Base-by-base conservation (phyloP, 1,140 invertebrate genomes). In the Mamestra configurata region DNA sequence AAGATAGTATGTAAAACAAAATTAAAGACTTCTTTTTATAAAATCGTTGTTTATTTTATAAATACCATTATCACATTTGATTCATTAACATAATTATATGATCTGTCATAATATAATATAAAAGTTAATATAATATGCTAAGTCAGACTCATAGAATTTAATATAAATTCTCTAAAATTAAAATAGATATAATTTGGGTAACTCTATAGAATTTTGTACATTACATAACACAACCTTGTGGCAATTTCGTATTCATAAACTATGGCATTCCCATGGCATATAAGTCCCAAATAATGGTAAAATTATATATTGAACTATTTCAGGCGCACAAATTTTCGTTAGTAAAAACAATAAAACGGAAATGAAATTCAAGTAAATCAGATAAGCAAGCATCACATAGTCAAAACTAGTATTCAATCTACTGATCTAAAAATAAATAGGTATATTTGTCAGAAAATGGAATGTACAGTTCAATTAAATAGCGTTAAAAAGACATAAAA, bases 81-180 rank as follows among this genome's bases (percentile, higher is more conserved):
- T 86, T 86, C 31, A 61, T 71, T 84, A 86, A 85, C 72, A 85
- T 76, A 86, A 84, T 79, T 64, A 85, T 86, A 89, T 86, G 84
- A 89, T 90, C 84, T 91, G 84, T 90, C 82, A 86, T 87, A 85
- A 88, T 89, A 86, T 87, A 85, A 88, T 89, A 91, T 88, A 89
- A 89, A 85, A 89, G 49, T 59, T 84, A 79, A 83, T 82, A 80
- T 64, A 84, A 84, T 89, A 89, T 81, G 66, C 88, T 92, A 92
- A 94, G 84, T 94, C 93, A 94, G 93, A 94, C 93, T 94, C 91
- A 90, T 92, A 90, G 89, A 94, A 93, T 92, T 92, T 90, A 92
- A 92, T 92, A 92, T 93, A 92, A 92, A 92, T 91, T 91, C 88
- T 90, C 86, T 87, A 86, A 84, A 87, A 89, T 90, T 88, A 82